Percentiles rank a stretch among this genome's conserved stretches.
Conservation (phyloP, 2,113 vertebrate species). For the Turnix velox region DNA sequence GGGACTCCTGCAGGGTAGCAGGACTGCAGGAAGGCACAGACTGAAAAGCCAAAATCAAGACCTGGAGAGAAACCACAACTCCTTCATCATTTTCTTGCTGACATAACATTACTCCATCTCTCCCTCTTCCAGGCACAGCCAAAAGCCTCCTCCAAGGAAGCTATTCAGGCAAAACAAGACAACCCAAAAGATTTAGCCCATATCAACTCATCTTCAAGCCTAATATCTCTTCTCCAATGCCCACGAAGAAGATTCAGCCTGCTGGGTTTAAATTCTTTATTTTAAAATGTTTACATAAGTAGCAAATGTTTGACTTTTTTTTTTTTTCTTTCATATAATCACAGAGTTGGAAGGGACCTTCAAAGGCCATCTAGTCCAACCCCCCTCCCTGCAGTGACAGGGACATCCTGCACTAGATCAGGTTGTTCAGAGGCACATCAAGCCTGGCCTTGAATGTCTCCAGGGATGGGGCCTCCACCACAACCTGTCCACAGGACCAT, state of each 20-base stretch:
- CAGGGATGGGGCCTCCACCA: too few species aligned
- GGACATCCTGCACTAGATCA: too few species aligned
- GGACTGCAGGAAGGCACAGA: neutral
- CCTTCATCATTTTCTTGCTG: neutral
- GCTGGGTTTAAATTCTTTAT: conserved; percentile 11
- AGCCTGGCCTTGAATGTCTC: too few species aligned
- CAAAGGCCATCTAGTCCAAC: too few species aligned
- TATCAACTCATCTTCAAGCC: neutral
- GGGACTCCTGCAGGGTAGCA: neutral
- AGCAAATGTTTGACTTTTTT: neutral
- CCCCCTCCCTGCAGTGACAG: too few species aligned
- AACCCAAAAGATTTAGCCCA: accelerated
- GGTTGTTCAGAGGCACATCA: too few species aligned
- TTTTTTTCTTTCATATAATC: too few species aligned
- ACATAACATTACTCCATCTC: neutral
- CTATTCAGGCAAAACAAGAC: neutral
- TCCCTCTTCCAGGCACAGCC: neutral
- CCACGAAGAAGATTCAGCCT: neutral
- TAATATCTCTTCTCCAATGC: accelerated
- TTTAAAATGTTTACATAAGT: neutral
- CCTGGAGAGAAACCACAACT: neutral
- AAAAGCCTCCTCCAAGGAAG: neutral
- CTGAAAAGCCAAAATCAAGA: neutral
- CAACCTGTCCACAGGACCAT: neutral
- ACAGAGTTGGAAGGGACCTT: too few species aligned